Evolutionary conservation across 2,113 vertebrate genomes (phyloP).

Genomic region (Herpailurus yagouaroundi): DNA sequence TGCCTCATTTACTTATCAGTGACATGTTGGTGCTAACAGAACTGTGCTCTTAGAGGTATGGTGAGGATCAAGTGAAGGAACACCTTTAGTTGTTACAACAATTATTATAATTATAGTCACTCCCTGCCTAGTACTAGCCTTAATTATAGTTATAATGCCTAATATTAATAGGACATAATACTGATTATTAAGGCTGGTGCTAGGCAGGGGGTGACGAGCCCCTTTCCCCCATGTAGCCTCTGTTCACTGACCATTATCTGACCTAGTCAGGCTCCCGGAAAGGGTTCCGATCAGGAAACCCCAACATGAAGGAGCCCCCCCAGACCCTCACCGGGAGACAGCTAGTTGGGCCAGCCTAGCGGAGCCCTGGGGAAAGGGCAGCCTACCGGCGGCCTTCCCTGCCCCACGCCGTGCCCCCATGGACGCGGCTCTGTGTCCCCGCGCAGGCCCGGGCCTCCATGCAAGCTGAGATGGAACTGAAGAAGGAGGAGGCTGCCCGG

Average conservation of each 20-base stretch:
- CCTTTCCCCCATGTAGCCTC: neutral
- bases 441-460: slow-evolving; percentile 93
- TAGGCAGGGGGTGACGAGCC: neutral
- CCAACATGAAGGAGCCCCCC: neutral
- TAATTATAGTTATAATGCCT: slow-evolving; percentile 31
- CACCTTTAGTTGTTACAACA: neutral
- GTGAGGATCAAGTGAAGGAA: neutral
- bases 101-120: slow-evolving; percentile 8
- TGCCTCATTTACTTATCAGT: neutral
- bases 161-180: neutral
- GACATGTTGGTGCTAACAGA: neutral
- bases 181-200: neutral
- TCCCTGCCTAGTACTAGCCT: neutral
- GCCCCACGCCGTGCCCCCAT: rapidly evolving
- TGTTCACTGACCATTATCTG: neutral
- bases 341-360: neutral
- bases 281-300: neutral
- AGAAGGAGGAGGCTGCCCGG: slow-evolving; percentile 92
- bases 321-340: neutral
- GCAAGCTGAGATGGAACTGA: slow-evolving; percentile 96
- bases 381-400: neutral
- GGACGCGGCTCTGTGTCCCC: neutral
- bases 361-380: neutral
- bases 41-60: neutral
- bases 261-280: neutral